Percentiles rank a stretch among this genome's conserved stretches.
phyloP scores from a whole-genome alignment of 2,797 vertebrate species.

The Tympanoctomys barrerae region DNA sequence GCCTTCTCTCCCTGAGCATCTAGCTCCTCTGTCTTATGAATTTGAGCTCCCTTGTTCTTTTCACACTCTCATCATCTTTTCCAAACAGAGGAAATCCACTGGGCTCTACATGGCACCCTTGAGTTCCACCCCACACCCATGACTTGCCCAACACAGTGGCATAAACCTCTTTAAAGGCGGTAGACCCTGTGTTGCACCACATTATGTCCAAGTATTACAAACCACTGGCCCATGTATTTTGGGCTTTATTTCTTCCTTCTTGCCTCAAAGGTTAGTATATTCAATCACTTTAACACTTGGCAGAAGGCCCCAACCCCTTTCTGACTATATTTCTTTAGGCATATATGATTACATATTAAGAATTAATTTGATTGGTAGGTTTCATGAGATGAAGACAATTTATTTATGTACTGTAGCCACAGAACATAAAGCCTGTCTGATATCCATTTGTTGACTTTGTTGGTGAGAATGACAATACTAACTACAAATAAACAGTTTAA shows the following conservation, averaged over 20 bases:
- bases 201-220: not conserved
- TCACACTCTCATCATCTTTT: not conserved
- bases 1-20: not conserved
- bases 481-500: not conserved
- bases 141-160: not conserved
- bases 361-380: not conserved
- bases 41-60: not conserved
- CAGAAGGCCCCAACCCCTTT: conserved; percentile 5
- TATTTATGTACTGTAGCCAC: not conserved
- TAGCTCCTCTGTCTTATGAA: not conserved
- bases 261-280: not conserved
- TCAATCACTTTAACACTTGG: not conserved
- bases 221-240: not conserved
- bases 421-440: not conserved
- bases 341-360: conserved; percentile 3
- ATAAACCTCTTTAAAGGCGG: not conserved
- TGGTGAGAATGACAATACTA: not conserved
- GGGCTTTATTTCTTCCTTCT: not conserved
- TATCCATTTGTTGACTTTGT: not conserved
- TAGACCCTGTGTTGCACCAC: not conserved
- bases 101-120: not conserved
- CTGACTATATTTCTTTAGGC: not conserved
- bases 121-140: not conserved
- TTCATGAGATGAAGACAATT: not conserved
- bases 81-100: not conserved